phyloP scores from a whole-genome alignment of 2,888 invertebrate species.

The Cistogaster globosa region DNA sequence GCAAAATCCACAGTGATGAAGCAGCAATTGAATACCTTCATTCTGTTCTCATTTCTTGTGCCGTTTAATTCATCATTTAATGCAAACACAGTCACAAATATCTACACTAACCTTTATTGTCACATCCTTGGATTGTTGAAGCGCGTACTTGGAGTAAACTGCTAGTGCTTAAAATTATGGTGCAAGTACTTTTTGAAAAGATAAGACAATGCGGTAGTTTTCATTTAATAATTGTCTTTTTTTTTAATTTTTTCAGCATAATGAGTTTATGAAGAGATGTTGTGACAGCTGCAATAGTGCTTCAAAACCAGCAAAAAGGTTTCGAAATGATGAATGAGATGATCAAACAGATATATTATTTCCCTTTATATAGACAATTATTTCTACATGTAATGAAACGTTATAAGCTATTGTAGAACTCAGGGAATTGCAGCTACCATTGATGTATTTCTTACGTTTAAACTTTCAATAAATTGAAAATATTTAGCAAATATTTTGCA shows the following conservation, averaged over 20 bases:
- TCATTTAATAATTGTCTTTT: slow-evolving; percentile 1
- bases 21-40: not conserved
- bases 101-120: not conserved
- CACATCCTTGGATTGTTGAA: not conserved
- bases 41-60: not conserved
- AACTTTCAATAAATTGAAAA: too few species aligned
- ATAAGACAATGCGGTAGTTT: slow-evolving; percentile 59
- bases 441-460: too few species aligned
- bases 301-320: slow-evolving; percentile 54
- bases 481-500: too few species aligned
- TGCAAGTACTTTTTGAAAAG: slow-evolving; percentile 17
- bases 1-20: not conserved
- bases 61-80: slow-evolving; percentile 8
- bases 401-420: too few species aligned
- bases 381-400: too few species aligned
- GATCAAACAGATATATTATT: not conserved
- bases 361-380: not conserved
- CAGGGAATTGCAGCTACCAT: too few species aligned
- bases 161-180: slow-evolving; percentile 21
- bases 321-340: not conserved
- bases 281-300: slow-evolving; percentile 62
- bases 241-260: slow-evolving; percentile 13
- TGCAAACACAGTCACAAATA: not conserved
- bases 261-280: slow-evolving; percentile 55
- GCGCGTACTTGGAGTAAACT: slow-evolving; percentile 4